Evolutionary conservation across 2,888 invertebrate genomes (phyloP).

Genomic region (Mimachlamys varia): DNA sequence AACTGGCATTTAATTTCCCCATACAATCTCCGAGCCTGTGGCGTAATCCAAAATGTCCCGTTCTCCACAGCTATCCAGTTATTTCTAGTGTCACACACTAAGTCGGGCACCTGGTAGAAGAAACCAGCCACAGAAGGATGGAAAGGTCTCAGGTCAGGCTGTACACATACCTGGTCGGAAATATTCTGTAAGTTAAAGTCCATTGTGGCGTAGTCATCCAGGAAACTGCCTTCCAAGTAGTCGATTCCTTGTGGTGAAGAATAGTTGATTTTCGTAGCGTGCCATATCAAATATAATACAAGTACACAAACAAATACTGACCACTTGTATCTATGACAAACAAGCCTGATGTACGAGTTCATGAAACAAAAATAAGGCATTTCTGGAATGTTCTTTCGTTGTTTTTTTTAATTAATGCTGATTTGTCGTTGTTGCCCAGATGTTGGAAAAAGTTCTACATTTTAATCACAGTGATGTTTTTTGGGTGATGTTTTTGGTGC

Average conservation of each 20-base stretch:
- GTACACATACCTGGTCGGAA: slow-evolving; percentile 84
- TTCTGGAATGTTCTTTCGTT: not conserved
- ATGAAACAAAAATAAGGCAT: slow-evolving; percentile 11
- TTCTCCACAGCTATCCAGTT: slow-evolving; percentile 92
- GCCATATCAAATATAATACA: not conserved
- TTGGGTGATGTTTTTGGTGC: too few species aligned
- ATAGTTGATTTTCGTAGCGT: not conserved
- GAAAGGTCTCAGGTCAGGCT: slow-evolving; percentile 86
- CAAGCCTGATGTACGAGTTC: not conserved
- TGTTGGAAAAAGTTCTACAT: not conserved
- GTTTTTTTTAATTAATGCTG: not conserved
- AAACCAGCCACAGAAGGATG: slow-evolving; percentile 90
- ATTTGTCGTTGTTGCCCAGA: not conserved
- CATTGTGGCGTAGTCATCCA: not conserved
- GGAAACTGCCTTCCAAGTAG: slow-evolving; percentile 7
- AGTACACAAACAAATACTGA: not conserved
- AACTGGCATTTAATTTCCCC: slow-evolving; percentile 84
- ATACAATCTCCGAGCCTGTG: slow-evolving; percentile 81
- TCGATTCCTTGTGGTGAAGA: not conserved
- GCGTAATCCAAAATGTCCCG: slow-evolving; percentile 84
- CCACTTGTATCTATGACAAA: slow-evolving; percentile 20
- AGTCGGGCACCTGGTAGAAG: slow-evolving; percentile 85
- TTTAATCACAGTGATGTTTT: not conserved
- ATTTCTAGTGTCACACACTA: slow-evolving; percentile 85
- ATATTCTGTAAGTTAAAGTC: slow-evolving; percentile 10